phyloP scores from a whole-genome alignment of 1,140 invertebrate genomes.

The Drosophila ogumai region DNA sequence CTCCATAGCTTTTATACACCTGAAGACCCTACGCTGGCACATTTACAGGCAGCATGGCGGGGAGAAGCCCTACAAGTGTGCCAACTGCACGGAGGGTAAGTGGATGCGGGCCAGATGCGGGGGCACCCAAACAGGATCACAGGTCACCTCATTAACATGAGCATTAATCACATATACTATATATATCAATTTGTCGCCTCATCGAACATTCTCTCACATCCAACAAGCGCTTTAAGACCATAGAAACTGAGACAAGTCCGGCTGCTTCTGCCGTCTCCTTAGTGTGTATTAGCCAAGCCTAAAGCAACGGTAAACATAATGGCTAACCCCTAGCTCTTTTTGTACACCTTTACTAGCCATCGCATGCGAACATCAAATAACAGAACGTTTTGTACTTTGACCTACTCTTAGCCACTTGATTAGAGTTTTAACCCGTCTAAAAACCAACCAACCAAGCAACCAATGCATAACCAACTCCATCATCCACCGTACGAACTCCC shows the following conservation, averaged over 20 bases:
- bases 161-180: conserved; percentile 52
- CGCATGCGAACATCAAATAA: conserved; percentile 49
- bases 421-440: conserved; percentile 22
- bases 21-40: conserved; percentile 80
- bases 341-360: conserved; percentile 57
- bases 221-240: conserved; percentile 62
- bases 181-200: conserved; percentile 64
- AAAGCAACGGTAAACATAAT: conserved; percentile 70
- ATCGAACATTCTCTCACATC: conserved; percentile 59
- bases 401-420: conserved; percentile 30
- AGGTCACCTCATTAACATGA: conserved; percentile 32
- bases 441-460: conserved; percentile 16
- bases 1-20: conserved; percentile 73
- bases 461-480: conserved; percentile 47
- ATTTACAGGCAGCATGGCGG: conserved; percentile 78
- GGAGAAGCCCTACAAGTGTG: conserved; percentile 79
- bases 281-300: conserved; percentile 68
- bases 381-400: conserved; percentile 45
- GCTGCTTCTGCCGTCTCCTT: conserved; percentile 61
- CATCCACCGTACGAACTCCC: conserved; percentile 29
- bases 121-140: conserved; percentile 1
- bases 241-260: conserved; percentile 49
- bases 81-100: conserved; percentile 77
- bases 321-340: conserved; percentile 52
- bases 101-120: conserved; percentile 18